These are phyloP conservation scores for Dufourea novaeangliae DNA, from an alignment of 1,140 invertebrate species.

Conservation along the genomic window DNA sequence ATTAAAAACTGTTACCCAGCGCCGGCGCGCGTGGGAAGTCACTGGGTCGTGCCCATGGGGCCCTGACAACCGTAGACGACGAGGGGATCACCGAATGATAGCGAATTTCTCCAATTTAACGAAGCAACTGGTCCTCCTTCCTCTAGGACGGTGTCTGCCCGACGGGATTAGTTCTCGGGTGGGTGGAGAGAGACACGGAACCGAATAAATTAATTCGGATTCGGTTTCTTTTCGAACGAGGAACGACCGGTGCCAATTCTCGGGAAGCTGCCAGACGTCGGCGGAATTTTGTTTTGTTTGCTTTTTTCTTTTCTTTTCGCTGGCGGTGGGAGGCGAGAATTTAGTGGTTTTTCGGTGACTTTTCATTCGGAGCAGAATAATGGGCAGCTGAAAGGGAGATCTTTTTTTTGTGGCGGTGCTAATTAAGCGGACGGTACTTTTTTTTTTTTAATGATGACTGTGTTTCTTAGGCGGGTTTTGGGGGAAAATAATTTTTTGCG, in stretches of 20 bases:
- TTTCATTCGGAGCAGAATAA: background rate
- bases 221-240: conserved; percentile 14
- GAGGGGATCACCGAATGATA: too few relatives aligned
- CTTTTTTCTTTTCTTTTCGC: background rate
- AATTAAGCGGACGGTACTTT: background rate
- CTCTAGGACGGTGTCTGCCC: background rate
- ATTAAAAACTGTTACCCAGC: conserved; percentile 77
- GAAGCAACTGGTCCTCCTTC: too few relatives aligned
- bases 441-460: too few relatives aligned
- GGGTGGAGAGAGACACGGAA: background rate
- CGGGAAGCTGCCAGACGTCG: background rate
- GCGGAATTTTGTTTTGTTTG: background rate
- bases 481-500: background rate
- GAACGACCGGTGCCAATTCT: too few relatives aligned
- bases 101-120: conserved; percentile 7
- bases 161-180: background rate
- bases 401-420: background rate
- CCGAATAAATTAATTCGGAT: conserved; percentile 39
- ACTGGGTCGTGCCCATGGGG: conserved; percentile 14
- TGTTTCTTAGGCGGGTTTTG: background rate
- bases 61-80: too few relatives aligned
- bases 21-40: conserved; percentile 76
- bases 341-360: background rate
- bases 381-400: background rate
- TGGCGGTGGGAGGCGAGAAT: background rate